Percentiles rank a stretch among this genome's conserved stretches.
These are phyloP conservation scores for Gallinago stenura DNA, from an alignment of 2,797 vertebrate species.

Conservation along the genomic window DNA sequence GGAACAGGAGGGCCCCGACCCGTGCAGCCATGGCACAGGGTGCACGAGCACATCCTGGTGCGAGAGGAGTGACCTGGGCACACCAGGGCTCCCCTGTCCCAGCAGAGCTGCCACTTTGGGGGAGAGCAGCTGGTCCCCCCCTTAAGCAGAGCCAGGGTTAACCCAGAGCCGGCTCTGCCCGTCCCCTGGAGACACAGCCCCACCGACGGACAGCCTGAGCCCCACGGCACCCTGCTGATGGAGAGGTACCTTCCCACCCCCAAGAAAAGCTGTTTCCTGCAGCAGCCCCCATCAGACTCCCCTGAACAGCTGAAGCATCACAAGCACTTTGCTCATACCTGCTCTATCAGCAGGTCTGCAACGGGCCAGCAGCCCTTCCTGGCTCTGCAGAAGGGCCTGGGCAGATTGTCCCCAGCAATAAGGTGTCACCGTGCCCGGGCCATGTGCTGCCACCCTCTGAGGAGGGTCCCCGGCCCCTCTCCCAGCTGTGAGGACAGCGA, in stretches of 20 bases:
- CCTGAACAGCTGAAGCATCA: not conserved
- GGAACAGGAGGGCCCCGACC: fast-evolving
- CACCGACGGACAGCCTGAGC: not conserved
- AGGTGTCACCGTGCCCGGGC: not conserved
- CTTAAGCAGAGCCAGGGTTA: not conserved
- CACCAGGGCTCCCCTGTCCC: not conserved
- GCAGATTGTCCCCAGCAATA: fast-evolving
- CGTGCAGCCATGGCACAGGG: fast-evolving
- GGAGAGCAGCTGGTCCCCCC: not conserved
- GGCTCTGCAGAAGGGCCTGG: not conserved
- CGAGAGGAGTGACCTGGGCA: not conserved
- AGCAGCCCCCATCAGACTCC: not conserved
- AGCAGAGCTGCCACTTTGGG: not conserved
- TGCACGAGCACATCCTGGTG: not conserved
- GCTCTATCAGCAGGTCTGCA: not conserved
- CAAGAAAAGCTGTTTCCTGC: not conserved
- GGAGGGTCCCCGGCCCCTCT: fast-evolving
- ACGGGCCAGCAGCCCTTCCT: not conserved
- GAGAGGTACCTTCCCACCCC: fast-evolving
- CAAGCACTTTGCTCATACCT: not conserved
- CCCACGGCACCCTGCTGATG: not conserved
- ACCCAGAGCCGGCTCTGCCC: not conserved
- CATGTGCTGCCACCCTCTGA: not conserved
- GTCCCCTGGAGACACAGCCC: not conserved
- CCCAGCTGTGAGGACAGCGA: not conserved